These are phyloP conservation scores for Melospiza georgiana DNA, from an alignment of 2,113 vertebrate species.

Conservation along the genomic window DNA sequence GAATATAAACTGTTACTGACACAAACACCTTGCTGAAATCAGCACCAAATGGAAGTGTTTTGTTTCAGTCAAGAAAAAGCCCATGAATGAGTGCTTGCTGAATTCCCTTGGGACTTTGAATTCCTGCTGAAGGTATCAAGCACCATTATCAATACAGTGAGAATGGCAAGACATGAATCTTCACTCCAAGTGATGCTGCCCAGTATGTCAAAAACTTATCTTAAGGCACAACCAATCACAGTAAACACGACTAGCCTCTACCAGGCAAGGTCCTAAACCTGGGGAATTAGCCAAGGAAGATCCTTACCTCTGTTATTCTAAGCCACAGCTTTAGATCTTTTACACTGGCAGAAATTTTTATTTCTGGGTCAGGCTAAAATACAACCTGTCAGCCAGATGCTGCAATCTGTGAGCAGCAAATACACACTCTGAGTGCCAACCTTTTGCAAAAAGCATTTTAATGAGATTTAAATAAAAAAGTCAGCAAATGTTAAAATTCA, in stretches of 20 bases:
- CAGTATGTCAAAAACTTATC: neutral
- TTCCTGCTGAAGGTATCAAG: neutral
- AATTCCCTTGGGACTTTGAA: neutral
- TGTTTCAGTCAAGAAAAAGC: neutral
- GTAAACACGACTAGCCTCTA: neutral
- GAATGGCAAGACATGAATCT: neutral
- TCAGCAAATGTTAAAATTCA: neutral
- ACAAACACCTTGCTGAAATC: neutral
- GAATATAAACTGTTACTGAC: neutral
- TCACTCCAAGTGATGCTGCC: neutral
- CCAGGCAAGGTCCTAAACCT: neutral
- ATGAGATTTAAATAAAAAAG: constrained; percentile 9
- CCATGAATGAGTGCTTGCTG: rapidly evolving
- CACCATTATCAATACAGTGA: neutral
- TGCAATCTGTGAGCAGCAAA: neutral
- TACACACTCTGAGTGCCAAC: neutral
- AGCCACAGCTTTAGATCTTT: neutral
- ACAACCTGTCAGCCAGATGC: constrained; percentile 34
- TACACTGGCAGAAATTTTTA: neutral
- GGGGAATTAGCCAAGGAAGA: neutral
- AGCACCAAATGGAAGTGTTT: neutral
- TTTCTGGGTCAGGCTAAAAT: neutral
- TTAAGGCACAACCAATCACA: neutral
- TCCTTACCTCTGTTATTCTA: neutral
- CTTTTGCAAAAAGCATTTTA: constrained; percentile 20